Base-by-base conservation (phyloP, 2,797 vertebrate species). In the Arrhamphus sclerolepis region DNA sequence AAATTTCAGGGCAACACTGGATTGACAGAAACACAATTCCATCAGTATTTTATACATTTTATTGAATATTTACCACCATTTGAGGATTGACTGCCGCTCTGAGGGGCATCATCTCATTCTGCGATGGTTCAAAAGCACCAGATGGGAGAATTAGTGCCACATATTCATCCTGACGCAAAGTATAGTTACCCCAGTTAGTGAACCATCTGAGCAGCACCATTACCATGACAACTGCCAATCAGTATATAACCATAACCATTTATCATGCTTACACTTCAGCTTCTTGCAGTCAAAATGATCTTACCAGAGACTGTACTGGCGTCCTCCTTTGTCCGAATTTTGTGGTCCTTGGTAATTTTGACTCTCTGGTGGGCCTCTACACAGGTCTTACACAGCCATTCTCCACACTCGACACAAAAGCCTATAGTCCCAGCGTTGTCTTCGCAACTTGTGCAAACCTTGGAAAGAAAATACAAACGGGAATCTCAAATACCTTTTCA, bases 381-480 rank as follows among this genome's bases (percentile, higher is more conserved):
- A 65, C 98, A 99, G 1, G 98, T 99, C 87, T 98, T 96, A 75
- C 98, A 99, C 6, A 99, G 89, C 97, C 98, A 99, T 62, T 99
- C 98, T 18, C 95, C 95, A 65, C 98, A 99, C 80, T 99, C 97
- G 52, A 95, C 94, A 70, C 98, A 99, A 89, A 99, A 98, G 1
- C 97, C 98, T 66, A 98, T 96, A 31, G 97, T 98, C 48, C 94
- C 94, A 19, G 98, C 95, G 0, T 98, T 95, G 89, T 99, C 98
- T 83, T 99, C 97, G 61, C 97, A 99, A 87, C 98, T 98, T 75
- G 97, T 99, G 66, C 98, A 99, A 54, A 97, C 96, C 98, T 99
- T 60, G 7, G 58, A 28, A 52, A 68, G 21, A 80, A 1, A 52
- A 55, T 13, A 72, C 0, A 21, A 46, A 13, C 19, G 13, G 19